Base-by-base conservation (phyloP, 2,888 invertebrate species). In the Leucania comma region DNA sequence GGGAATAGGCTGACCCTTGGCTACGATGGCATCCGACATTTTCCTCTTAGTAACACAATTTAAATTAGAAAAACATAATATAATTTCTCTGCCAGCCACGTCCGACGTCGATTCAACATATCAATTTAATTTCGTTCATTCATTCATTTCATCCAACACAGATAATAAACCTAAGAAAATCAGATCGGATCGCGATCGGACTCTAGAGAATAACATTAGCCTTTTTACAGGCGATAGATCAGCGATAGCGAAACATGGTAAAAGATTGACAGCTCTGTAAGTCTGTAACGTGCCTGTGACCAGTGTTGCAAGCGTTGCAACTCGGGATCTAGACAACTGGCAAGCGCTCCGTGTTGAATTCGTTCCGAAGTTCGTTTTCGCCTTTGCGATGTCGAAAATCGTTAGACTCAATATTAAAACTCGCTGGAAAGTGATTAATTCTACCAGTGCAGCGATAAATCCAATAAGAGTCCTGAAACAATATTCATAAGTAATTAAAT, bases 11-110 rank as follows among this genome's bases (percentile, higher is more conserved):
- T 95, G 95, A 88, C 95, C 93, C 87, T 95, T 96, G 66, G 94
- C 91, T 86, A 95, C 93, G 77, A 95, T 90, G 70, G 90, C 91
- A 85, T 96, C 96, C 81, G 95, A 95, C 96, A 96, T 96, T 93
- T 91, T 74, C 75, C 73, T 77, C 78, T 79, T 86, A 84, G 84
- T 86, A 86, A 86, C 89, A 89, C 89, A 86, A 89, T 86, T 87
- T 82, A 81, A 86, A 90, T 90, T 90, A 89, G 85, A 92, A 93
- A 94, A 93, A 91, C 95, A 95, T 95, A 93, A 85, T 93, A 93
- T 86, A 90, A 87, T 89, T 88, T 86, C 82, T 80, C 64, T 78
- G 86, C 85, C 86, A 93, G 95, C 95, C 95, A 95, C 95, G 95
- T 95, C 94, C 88, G 92, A 91, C 90, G 88, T 89, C 87, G 87